These are phyloP conservation scores for Fragum sueziense DNA, from an alignment of 2,888 invertebrate species.

Conservation along the genomic window DNA sequence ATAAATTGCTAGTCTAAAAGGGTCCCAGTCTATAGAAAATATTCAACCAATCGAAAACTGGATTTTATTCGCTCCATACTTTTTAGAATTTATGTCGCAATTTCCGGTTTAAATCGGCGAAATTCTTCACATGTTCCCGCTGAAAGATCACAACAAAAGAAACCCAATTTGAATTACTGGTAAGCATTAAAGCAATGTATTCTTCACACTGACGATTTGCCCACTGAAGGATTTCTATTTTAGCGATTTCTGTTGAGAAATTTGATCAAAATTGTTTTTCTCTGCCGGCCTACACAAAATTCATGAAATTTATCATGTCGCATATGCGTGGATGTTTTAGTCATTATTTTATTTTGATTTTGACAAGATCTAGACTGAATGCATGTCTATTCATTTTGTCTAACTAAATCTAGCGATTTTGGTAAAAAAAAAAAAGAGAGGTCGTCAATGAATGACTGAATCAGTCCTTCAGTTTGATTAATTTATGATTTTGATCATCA, in stretches of 20 bases:
- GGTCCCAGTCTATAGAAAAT: not conserved
- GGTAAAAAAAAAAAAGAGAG: too few relatives aligned
- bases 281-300: not conserved
- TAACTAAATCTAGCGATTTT: too few relatives aligned
- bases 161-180: conserved; percentile 5
- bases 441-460: too few relatives aligned
- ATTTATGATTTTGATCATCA: too few relatives aligned
- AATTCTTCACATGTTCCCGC: conserved; percentile 59
- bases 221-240: not conserved
- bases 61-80: not conserved
- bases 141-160: conserved; percentile 26
- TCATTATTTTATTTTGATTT: not conserved
- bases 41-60: not conserved
- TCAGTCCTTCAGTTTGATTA: too few relatives aligned
- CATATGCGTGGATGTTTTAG: not conserved
- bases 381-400: too few relatives aligned
- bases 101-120: conserved; percentile 41
- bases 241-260: not conserved
- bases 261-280: not conserved
- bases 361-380: too few relatives aligned
- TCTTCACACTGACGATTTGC: not conserved
- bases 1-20: not conserved
- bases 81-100: conserved; percentile 42
- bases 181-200: too few relatives aligned
- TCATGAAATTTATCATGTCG: not conserved